Evolutionary conservation across 1,140 invertebrate species (phyloP), one percentile per base, ranked within the genome.

Genomic region (Achroia grisella): DNA sequence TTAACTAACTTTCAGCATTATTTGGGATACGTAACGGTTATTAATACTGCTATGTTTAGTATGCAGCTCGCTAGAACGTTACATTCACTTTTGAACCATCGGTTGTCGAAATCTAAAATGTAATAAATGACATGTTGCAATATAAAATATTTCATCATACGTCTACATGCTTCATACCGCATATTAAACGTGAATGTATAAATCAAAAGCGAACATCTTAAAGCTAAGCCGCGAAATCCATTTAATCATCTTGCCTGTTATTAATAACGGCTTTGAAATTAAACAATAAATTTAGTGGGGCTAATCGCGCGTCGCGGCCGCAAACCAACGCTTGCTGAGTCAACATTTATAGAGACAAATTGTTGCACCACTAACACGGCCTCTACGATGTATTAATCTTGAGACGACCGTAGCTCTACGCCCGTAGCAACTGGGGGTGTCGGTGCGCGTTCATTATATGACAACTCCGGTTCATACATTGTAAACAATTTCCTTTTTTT

Each of bases 301-400:
- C 76, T 84, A 85, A 82, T 85, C 78, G 72, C 67, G 73, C 71
- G 62, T 63, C 67, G 56, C 62, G 66, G 65, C 75, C 78, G 73
- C 78, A 71, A 71, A 53, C 68, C 67, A 23, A 23, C 17, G 17
- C 17, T 23, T 23, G 80, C 81, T 85, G 81, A 85, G 65, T 82
- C 77, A 81, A 81, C 81, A 75, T 85, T 85, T 85, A 85, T 85
- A 85, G 78, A 85, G 81, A 85, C 81, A 85, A 85, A 85, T 85
- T 81, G 78, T 84, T 75, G 70, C 71, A 66, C 62, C 70, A 81
- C 68, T 75, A 74, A 74, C 74, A 63, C 58, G 46, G 63, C 58
- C 66, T 70, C 71, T 54, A 63, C 63, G 76, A 84, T 75, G 63
- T 84, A 84, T 84, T 84, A 84, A 82, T 84, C 80, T 84, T 78